Evolutionary conservation across 2,797 vertebrate genomes (phyloP).

Genomic region (Lutjanus argentimaculatus): DNA sequence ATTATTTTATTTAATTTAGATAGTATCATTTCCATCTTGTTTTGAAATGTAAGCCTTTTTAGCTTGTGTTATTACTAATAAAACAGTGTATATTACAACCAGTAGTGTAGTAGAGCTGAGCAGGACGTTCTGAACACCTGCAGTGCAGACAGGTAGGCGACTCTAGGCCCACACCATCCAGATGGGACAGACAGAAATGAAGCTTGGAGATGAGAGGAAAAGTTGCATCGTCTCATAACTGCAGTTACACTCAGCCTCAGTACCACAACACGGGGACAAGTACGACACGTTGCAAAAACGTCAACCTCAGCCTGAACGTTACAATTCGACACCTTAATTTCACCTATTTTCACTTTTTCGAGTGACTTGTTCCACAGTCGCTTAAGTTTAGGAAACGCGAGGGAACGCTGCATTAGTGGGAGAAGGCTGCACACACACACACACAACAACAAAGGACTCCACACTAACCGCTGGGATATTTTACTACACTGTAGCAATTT

Average conservation of each 20-base stretch:
- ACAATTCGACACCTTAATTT: neutral
- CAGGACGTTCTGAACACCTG: constrained; percentile 31
- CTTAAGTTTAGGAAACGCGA: constrained; percentile 66
- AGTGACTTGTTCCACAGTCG: constrained; percentile 41
- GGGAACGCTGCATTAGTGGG: constrained; percentile 46
- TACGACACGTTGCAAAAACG: neutral
- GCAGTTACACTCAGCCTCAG: constrained; percentile 5
- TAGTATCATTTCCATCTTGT: too few relatives aligned
- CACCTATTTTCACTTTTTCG: constrained; percentile 43
- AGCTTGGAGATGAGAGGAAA: constrained; percentile 43
- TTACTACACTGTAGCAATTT: neutral
- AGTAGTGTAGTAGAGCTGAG: neutral
- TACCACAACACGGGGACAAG: neutral
- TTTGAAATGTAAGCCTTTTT: too few relatives aligned
- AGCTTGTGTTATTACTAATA: neutral
- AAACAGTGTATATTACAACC: neutral
- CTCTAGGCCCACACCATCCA: neutral
- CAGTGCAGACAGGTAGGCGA: constrained; percentile 43
- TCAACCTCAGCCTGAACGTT: neutral
- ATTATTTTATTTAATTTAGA: too few relatives aligned
- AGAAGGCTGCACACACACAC: constrained; percentile 22
- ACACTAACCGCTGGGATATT: neutral
- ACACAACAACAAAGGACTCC: constrained; percentile 29
- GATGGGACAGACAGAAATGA: constrained; percentile 24
- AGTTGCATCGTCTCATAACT: constrained; percentile 56